These are phyloP conservation scores for Rhabdomys dilectus DNA, from an alignment of 2,113 vertebrate species.

Conservation along the genomic window DNA sequence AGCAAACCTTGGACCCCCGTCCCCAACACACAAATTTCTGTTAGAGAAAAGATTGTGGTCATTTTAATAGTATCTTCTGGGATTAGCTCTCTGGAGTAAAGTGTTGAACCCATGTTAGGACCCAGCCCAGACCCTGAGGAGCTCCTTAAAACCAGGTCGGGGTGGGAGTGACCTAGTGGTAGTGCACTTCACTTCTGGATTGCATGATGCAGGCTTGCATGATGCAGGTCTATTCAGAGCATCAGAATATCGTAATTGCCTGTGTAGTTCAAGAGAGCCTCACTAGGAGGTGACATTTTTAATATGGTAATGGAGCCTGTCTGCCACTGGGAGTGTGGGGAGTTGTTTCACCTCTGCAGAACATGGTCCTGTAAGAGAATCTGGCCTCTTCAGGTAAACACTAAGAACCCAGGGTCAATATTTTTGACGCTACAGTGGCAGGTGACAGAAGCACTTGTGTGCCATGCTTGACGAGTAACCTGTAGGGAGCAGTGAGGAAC, in stretches of 20 bases:
- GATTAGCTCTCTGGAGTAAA: constrained; percentile 21
- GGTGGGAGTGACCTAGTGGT: too few relatives aligned
- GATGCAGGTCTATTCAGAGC: neutral
- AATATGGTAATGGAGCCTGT: neutral
- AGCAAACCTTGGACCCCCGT: too few relatives aligned
- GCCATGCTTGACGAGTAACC: neutral
- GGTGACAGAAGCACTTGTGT: neutral
- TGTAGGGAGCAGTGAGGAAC: neutral
- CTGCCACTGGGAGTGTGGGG: neutral
- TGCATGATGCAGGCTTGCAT: constrained; percentile 3
- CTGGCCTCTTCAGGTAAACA: neutral
- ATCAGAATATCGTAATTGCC: neutral
- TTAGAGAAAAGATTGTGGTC: constrained; percentile 30
- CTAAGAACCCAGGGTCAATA: neutral
- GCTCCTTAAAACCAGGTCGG: neutral
- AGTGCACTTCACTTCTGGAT: neutral
- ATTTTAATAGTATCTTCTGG: constrained; percentile 33
- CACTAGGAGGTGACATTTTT: neutral
- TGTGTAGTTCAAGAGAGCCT: neutral
- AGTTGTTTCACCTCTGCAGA: neutral
- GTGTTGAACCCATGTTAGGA: neutral
- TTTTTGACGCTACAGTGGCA: neutral
- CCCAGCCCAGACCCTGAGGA: neutral
- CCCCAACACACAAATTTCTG: neutral
- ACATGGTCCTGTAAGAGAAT: neutral